Base-by-base conservation (phyloP, 2,888 invertebrate species). In the Tachina grossa region DNA sequence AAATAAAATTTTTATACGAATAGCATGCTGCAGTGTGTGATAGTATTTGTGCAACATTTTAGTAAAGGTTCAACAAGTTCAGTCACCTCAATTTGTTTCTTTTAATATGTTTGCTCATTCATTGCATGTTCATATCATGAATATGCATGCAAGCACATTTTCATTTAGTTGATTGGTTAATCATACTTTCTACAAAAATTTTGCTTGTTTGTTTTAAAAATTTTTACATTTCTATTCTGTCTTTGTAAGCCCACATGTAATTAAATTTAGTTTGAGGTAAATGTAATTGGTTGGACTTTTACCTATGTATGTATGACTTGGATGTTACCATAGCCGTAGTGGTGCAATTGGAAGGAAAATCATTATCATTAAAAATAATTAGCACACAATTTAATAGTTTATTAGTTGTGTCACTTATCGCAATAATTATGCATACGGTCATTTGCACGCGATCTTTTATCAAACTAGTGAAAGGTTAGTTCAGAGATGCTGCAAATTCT, bases 31-130 rank as follows among this genome's bases (percentile, higher is more conserved):
- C n/a, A 9, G n/a, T n/a, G 39, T n/a, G 6, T 53, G 53, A 11
- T 8, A 43, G 13, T 71, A 66, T 79, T 78, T 75, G 78, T 79
- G 85, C 75, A 85, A 85, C 82, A 82, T 79, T 79, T 83, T 71
- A 61, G 65, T 79, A 66, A 65, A 75, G 65, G 83, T 86, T 86
- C 78, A 78, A 86, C 80, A 78, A 86, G 86, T 86, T 86, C 84
- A 84, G 57, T 86, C 86, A 86, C 84, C 84, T 77, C 81, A 65
- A 74, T 66, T 74, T 76, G 59, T 75, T 61, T 43, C 31, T 51
- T 49, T 45, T 59, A 19, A 43, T 68, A 66, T 49, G 57, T 75
- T 84, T 74, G 53, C 55, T 81, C 16, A 55, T 75, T 79, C 63
- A 39, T 53, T 78, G 63, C 66, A 65, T 81, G 49, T 75, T 61